Evolutionary conservation across 2,888 invertebrate genomes (phyloP), one percentile per base, ranked within the genome.

Genomic region (Himalopsyche tibetana): DNA sequence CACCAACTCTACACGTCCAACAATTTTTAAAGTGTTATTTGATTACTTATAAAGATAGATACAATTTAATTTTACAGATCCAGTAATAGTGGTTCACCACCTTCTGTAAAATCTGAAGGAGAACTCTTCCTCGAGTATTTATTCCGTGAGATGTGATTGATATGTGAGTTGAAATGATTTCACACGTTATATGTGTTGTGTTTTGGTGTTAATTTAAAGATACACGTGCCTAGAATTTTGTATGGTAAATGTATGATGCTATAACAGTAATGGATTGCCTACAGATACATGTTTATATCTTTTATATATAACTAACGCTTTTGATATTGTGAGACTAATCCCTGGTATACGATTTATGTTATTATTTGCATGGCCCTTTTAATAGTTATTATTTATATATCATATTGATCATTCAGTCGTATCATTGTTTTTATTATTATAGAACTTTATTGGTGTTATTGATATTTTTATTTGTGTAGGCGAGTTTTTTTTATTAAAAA

Each of bases 121-220:
- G 87, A 88, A 80, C 86, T 88, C 42, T 88, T 88, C 84, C 87
- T 88, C 51, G 86, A 88, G 63, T 87, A 84, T 82, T 83, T 88
- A 84, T 88, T 88, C 84, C 86, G 84, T 40, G 88, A 88, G 69
- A 88, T 87, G 87, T 88, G 80, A 87, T 84, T 74, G 17, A 80
- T 85, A 84, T 80, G 88, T 88, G 82, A 88, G 87, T 87, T 82
- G 80, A 80, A 74, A 74, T 15, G 74, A 74, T 74, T 74, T 74
- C 74, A 74, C 74, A 74, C 74, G 38, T 74, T 74, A 74, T 74
- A 15, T 83, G 55, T 85, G 74, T 74, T 74, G 74, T 74, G 36
- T 74, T 28, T 51, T 51, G 51, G 74, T 74, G 15, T 74, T 28
- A 74, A 36, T 74, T 74, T 74, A 36, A 36, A 12, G 9, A 74